Evolutionary conservation across 2,888 invertebrate species (phyloP).

Genomic region (Melanostoma scalare): DNA sequence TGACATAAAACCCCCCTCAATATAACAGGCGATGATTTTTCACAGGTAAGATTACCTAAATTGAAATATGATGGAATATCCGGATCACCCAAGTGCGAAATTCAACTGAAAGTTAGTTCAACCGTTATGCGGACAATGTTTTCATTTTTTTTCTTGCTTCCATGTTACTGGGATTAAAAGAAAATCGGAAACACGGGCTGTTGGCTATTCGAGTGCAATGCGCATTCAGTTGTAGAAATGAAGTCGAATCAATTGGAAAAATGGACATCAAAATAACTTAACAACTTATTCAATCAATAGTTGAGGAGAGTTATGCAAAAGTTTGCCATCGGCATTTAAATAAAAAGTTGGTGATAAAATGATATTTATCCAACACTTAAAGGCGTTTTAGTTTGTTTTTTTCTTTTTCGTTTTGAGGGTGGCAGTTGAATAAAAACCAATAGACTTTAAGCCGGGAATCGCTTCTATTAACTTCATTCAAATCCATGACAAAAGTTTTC

Average conservation of each 20-base stretch:
- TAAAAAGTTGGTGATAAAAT: too few species aligned
- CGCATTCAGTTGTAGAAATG: too few species aligned
- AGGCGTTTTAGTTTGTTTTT: too few species aligned
- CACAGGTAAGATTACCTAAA: conserved; percentile 50
- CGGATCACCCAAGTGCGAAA: conserved; percentile 65
- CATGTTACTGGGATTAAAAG: conserved; percentile 27
- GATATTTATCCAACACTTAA: too few species aligned
- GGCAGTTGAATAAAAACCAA: too few species aligned
- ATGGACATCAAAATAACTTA: neutral
- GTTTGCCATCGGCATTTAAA: neutral
- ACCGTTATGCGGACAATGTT: conserved; percentile 50
- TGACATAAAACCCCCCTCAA: conserved; percentile 38
- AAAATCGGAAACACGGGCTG: neutral
- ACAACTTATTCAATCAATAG: neutral
- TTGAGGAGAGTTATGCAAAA: neutral
- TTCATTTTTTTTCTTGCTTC: conserved; percentile 16
- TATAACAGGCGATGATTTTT: conserved; percentile 48
- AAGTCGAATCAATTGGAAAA: too few species aligned
- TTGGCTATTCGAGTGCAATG: neutral
- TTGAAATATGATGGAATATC: conserved; percentile 70
- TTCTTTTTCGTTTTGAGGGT: too few species aligned
- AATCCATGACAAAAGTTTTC: too few species aligned
- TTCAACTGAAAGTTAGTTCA: conserved; percentile 49
- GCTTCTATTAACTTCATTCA: too few species aligned
- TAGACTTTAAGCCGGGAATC: too few species aligned